Evolutionary conservation across 1,140 invertebrate genomes (phyloP), one percentile per base, ranked within the genome.

Genomic region (Pteromalus puparum): DNA sequence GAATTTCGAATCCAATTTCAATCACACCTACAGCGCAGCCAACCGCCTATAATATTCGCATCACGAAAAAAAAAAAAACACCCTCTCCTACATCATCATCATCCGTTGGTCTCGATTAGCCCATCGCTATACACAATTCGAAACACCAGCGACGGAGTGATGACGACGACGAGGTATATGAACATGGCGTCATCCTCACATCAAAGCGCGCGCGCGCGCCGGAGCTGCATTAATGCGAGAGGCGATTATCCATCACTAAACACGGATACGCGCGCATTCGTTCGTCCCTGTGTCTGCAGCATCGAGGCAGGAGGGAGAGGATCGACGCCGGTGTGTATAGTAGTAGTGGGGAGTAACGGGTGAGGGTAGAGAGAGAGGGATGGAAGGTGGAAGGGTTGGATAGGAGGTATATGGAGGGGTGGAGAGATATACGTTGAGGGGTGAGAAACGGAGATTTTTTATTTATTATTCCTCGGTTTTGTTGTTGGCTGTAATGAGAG

Each of bases 201-300:
- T 83, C 61, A 85, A 75, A 85, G 42, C 26, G 73, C 76, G 74
- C 75, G 46, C 24, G 65, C 61, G 26, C 48, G 24, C 38, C 38
- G 5, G 48, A 24, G 65, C 83, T 72, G 82, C 80, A 86, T 84
- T 88, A 89, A 89, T 87, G 86, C 83, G 83, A 78, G 83, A 84
- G 86, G 74, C 89, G 89, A 90, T 90, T 90, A 90, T 89, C 89
- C 87, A 83, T 89, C 87, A 81, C 84, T 87, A 87, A 86, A 85
- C 86, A 87, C 86, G 82, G 87, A 88, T 90, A 86, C 85, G 34
- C 82, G 28, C 24, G 15, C 26, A n/a, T 46, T 68, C 65, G 48
- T 46, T 34, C 15, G 48, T 61, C 82, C 26, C 34, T 68, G 1
- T 13, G 42, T 18, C 70, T 73, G 24, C 28, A 42, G 38, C 28